Evolutionary conservation across 2,113 vertebrate genomes (phyloP).

Genomic region (Gasterosteus nipponicus): DNA sequence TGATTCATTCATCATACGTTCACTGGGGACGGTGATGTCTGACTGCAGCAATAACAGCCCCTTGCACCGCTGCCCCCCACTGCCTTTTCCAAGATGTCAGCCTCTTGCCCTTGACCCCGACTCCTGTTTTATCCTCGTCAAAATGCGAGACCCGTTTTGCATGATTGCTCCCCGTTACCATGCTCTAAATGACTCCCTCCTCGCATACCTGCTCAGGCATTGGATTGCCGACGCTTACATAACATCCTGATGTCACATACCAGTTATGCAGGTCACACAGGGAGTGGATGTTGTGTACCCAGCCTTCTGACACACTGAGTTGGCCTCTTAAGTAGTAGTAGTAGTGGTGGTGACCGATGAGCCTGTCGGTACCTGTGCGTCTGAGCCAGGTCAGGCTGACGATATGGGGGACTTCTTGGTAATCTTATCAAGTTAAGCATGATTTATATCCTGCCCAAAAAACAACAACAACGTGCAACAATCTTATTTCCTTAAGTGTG

Average conservation of each 20-base stretch:
- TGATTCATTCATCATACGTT: constrained; percentile 74
- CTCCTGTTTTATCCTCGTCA: constrained; percentile 62
- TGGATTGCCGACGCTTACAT: constrained; percentile 50
- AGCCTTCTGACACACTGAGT: constrained; percentile 19
- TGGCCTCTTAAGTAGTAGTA: not conserved
- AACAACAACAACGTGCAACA: not conserved
- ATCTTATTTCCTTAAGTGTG: not conserved
- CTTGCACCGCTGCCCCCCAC: constrained; percentile 32
- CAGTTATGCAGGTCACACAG: constrained; percentile 38
- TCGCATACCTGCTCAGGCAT: constrained; percentile 2
- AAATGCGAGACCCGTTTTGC: constrained; percentile 40
- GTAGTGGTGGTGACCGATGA: not conserved
- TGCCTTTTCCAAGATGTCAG: constrained; percentile 46
- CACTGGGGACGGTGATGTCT: constrained; percentile 59
- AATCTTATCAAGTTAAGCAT: constrained; percentile 3
- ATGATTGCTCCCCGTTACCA: constrained; percentile 60
- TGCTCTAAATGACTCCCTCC: constrained; percentile 38
- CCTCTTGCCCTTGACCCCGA: constrained; percentile 67
- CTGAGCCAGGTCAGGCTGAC: not conserved
- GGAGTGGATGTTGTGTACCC: constrained; percentile 35
- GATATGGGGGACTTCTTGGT: no score
- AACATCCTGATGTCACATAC: constrained; percentile 59
- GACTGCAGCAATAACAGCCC: constrained; percentile 61
- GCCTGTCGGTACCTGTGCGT: constrained; percentile 17
- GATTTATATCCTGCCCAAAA: constrained; percentile 14